Evolutionary conservation across 2,797 vertebrate species (phyloP).

Genomic region (Poeciliopsis gracilis): DNA sequence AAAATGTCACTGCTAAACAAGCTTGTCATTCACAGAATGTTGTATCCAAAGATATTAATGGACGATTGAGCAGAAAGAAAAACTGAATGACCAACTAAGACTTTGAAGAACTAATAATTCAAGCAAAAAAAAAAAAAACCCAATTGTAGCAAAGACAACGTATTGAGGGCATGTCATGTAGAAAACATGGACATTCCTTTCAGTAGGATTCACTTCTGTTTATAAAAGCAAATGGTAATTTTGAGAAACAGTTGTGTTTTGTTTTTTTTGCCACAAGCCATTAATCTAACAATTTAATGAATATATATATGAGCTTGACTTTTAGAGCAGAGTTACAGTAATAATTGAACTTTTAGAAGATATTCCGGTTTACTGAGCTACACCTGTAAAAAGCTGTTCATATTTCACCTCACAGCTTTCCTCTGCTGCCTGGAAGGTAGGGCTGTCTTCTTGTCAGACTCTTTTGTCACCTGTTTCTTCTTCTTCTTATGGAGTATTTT

Average conservation of each 20-base stretch:
- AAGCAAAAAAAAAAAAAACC: not conserved
- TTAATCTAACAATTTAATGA: not conserved
- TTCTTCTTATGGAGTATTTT: constrained; percentile 27
- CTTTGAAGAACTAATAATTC: not conserved
- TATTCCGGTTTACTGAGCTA: not conserved
- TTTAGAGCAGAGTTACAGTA: not conserved
- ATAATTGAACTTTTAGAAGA: not conserved
- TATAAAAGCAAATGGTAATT: not conserved
- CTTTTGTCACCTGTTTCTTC: constrained; percentile 26
- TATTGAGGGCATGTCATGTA: not conserved
- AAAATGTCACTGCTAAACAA: not conserved
- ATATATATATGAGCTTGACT: not conserved
- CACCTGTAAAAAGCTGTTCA: not conserved
- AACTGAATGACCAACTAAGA: not conserved
- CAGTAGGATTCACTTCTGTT: not conserved
- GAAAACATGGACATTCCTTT: not conserved
- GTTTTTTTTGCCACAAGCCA: not conserved
- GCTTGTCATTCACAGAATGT: not conserved
- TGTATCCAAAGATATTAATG: not conserved
- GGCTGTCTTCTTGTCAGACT: constrained; percentile 27
- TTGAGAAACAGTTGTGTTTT: not conserved
- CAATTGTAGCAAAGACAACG: not conserved
- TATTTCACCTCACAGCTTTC: constrained; percentile 68
- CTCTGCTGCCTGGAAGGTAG: constrained; percentile 51
- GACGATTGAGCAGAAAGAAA: not conserved